These are phyloP conservation scores for Cherax destructor DNA, from an alignment of 1,140 invertebrate genomes.

Conservation along the genomic window DNA sequence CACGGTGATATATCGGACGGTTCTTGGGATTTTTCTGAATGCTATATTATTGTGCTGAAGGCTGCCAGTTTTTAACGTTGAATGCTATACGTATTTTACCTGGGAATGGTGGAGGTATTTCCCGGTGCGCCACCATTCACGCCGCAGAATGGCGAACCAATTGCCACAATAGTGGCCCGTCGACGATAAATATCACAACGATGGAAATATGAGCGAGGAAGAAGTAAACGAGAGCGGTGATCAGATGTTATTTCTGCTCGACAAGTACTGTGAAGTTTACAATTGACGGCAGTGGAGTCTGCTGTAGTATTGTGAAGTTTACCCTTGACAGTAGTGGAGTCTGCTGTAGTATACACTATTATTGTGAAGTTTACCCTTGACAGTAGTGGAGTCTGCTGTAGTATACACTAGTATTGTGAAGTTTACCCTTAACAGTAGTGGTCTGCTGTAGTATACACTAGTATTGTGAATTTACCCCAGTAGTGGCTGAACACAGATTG, in stretches of 20 bases:
- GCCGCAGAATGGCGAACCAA: neutral
- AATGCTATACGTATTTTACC: neutral
- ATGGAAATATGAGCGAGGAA: neutral
- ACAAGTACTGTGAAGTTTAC: neutral
- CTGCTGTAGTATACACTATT: neutral
- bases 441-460: neutral
- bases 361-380: neutral
- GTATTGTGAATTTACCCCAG: neutral
- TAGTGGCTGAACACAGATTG: too few relatives aligned
- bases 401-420: neutral
- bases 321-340: neutral
- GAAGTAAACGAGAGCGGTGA: neutral
- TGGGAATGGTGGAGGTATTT: neutral
- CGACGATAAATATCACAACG: neutral
- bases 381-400: neutral
- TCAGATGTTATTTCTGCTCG: neutral
- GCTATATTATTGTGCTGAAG: neutral
- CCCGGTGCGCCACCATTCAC: neutral
- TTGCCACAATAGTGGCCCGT: slow-evolving; percentile 8
- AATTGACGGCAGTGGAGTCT: neutral
- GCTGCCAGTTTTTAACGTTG: neutral
- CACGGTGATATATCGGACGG: neutral
- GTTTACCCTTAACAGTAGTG: too few relatives aligned
- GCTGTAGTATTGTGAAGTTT: neutral
- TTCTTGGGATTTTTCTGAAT: neutral